phyloP scores from a whole-genome alignment of 2,888 invertebrate species.

The Ectobius pallidus region DNA sequence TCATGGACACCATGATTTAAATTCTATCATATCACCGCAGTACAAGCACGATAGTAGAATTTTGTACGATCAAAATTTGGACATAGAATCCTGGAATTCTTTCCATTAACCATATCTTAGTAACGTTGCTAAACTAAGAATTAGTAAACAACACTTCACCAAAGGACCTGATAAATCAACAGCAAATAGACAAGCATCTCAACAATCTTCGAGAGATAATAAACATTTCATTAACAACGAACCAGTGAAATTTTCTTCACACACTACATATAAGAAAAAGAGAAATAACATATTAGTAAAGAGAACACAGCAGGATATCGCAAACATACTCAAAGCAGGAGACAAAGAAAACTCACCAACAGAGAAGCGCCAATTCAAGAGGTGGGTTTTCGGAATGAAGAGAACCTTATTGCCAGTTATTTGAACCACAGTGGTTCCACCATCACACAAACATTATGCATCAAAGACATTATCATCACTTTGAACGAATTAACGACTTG shows the following conservation, averaged over 20 bases:
- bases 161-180: background rate
- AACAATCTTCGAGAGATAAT: background rate
- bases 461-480: background rate
- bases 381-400: background rate
- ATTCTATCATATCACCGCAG: background rate
- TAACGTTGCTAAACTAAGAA: background rate
- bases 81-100: background rate
- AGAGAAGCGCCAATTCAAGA: background rate
- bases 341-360: background rate
- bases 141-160: background rate
- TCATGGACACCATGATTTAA: background rate
- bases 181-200: background rate
- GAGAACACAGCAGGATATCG: background rate
- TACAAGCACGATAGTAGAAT: background rate
- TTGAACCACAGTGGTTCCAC: background rate
- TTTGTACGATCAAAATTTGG: background rate
- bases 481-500: background rate
- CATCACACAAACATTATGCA: background rate
- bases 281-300: background rate
- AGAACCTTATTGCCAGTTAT: background rate
- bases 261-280: background rate
- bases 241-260: background rate
- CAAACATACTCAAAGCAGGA: background rate
- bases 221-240: background rate
- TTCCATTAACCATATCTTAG: background rate